Evolutionary conservation across 2,113 vertebrate genomes (phyloP).

Genomic region (Struthidea cinerea): DNA sequence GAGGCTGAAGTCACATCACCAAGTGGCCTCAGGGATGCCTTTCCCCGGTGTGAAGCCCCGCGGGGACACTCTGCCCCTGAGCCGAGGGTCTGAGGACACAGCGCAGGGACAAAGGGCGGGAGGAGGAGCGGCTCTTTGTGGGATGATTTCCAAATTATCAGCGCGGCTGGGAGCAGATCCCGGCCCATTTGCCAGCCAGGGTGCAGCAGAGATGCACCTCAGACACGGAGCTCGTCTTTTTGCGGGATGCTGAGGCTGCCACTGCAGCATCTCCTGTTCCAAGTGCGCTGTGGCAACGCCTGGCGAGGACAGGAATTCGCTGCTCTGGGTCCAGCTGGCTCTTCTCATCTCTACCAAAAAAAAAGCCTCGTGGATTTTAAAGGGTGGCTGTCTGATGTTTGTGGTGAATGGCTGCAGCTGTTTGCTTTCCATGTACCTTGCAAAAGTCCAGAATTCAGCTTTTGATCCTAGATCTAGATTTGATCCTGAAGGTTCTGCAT

Average conservation of each 20-base stretch:
- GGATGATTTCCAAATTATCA: neutral
- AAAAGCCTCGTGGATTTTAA: rapidly evolving
- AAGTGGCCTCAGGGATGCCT: neutral
- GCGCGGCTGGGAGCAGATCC: rapidly evolving
- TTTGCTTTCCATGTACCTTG: neutral
- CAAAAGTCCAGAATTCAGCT: neutral
- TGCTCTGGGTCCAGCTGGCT: neutral
- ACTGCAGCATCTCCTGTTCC: rapidly evolving
- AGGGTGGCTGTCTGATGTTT: neutral
- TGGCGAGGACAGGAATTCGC: neutral
- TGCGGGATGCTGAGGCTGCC: neutral
- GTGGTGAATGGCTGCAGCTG: neutral
- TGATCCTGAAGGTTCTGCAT: neutral
- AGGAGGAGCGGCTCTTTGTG: rapidly evolving
- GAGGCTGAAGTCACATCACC: neutral
- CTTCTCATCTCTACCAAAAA: neutral
- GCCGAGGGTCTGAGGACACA: neutral
- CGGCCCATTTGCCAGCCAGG: neutral
- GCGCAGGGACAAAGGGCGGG: neutral
- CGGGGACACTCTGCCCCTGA: neutral
- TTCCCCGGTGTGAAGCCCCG: neutral
- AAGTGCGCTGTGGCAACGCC: rapidly evolving
- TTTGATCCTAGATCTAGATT: neutral
- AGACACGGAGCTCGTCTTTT: rapidly evolving
- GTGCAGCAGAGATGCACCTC: neutral